A percentile compares a stretch with the other conserved stretches of the same genome.
Conservation (phyloP, 2,797 vertebrate species). For the Anguilla obscura region DNA sequence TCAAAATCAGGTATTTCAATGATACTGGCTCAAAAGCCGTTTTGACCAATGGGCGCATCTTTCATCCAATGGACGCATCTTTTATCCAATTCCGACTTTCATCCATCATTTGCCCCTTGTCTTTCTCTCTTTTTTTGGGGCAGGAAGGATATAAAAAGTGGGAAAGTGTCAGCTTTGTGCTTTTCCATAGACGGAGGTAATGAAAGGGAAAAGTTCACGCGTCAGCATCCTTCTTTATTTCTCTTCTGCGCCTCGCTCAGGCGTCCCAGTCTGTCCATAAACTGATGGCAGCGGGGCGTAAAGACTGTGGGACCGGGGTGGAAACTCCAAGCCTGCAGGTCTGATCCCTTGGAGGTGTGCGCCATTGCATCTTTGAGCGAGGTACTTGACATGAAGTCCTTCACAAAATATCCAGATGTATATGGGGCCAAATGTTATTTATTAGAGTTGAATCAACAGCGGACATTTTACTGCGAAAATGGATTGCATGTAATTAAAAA, state of each 20-base stretch:
- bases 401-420: too few species aligned
- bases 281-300: not conserved
- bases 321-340: not conserved
- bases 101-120: not conserved
- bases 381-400: not conserved
- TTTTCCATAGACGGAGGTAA: not conserved
- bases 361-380: not conserved
- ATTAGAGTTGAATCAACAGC: too few species aligned
- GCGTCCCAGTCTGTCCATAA: not conserved
- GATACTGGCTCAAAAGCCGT: not conserved
- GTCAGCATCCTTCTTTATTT: not conserved
- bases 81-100: not conserved
- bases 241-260: not conserved
- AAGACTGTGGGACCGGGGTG: not conserved
- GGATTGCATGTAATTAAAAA: too few species aligned
- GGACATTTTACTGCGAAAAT: too few species aligned
- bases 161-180: not conserved
- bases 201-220: not conserved
- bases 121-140: not conserved
- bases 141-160: not conserved
- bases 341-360: not conserved
- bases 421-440: too few species aligned
- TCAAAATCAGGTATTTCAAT: not conserved
- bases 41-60: not conserved
- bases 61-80: not conserved